These are phyloP conservation scores for Arnoldichthys spilopterus DNA, from an alignment of 2,797 vertebrate genomes.

Conservation along the genomic window DNA sequence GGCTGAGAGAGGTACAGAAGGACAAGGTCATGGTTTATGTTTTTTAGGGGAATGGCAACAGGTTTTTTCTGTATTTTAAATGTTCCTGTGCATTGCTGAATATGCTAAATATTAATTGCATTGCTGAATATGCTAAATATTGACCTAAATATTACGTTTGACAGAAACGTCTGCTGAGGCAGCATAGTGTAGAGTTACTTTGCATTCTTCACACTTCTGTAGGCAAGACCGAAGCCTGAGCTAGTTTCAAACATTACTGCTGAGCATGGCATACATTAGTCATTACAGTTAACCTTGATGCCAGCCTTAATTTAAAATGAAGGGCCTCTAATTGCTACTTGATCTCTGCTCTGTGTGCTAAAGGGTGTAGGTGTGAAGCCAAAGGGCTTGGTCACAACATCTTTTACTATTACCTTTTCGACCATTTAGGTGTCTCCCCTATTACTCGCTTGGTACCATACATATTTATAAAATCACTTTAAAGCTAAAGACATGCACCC, in stretches of 20 bases:
- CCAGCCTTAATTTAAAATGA: constrained; percentile 1
- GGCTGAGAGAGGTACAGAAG: background rate
- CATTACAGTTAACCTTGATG: constrained; percentile 25
- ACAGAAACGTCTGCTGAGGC: background rate
- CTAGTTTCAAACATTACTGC: background rate
- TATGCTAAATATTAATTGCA: too few species aligned
- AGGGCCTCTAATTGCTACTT: constrained; percentile 18
- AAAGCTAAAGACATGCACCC: constrained; percentile 2
- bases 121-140: background rate
- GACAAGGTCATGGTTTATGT: background rate
- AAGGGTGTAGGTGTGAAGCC: background rate
- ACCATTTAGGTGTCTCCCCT: background rate
- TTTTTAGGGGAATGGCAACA: too few species aligned
- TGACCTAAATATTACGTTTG: background rate
- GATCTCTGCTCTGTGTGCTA: constrained; percentile 1
- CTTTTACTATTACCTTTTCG: background rate
- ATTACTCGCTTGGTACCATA: constrained; percentile 5
- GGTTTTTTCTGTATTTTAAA: too few species aligned
- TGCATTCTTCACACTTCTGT: background rate
- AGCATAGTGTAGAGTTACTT: background rate
- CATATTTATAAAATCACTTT: constrained; percentile 22
- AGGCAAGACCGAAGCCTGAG: background rate
- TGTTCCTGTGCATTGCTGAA: too few species aligned
- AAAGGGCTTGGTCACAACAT: constrained; percentile 4
- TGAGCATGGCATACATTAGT: background rate